Evolutionary conservation across 2,888 invertebrate genomes (phyloP).

Genomic region (Dasysyrphus albostriatus): DNA sequence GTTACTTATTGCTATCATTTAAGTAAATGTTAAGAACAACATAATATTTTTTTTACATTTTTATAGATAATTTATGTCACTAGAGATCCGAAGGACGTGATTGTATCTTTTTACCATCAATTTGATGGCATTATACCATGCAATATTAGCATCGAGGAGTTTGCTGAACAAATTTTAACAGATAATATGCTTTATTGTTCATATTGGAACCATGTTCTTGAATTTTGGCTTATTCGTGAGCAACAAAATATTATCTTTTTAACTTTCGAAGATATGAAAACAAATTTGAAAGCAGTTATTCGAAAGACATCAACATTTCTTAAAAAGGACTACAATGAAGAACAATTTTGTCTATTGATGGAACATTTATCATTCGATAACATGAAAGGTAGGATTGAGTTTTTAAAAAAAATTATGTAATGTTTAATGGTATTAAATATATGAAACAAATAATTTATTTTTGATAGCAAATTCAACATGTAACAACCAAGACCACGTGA

Average conservation of each 20-base stretch:
- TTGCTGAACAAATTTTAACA: slow-evolving; percentile 43
- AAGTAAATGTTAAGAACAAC: not conserved
- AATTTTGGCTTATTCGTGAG: slow-evolving; percentile 43
- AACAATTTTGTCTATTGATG: not conserved
- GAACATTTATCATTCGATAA: slow-evolving; percentile 46
- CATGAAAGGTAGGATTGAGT: slow-evolving; percentile 34
- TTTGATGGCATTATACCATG: not conserved
- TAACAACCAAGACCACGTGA: slow-evolving; percentile 31
- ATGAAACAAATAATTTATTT: too few species aligned
- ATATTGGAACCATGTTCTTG: slow-evolving; percentile 59
- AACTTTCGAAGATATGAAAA: slow-evolving; percentile 46
- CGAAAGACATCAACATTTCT: slow-evolving; percentile 11
- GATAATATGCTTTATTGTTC: slow-evolving; percentile 53
- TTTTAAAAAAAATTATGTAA: too few species aligned
- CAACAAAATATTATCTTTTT: slow-evolving; percentile 26
- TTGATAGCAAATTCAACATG: slow-evolving; percentile 18
- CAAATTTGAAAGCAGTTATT: slow-evolving; percentile 10
- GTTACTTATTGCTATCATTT: not conserved
- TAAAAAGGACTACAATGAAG: not conserved
- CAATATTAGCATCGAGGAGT: slow-evolving; percentile 80
- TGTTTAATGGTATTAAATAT: too few species aligned
- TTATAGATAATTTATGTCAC: slow-evolving; percentile 39
- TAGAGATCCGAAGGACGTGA: slow-evolving; percentile 32
- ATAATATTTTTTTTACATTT: not conserved
- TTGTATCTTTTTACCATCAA: slow-evolving; percentile 42